Percentiles rank a stretch among this genome's conserved stretches.
phyloP scores from a whole-genome alignment of 2,113 vertebrate genomes.

The Dolichallabes microphthalmus region DNA sequence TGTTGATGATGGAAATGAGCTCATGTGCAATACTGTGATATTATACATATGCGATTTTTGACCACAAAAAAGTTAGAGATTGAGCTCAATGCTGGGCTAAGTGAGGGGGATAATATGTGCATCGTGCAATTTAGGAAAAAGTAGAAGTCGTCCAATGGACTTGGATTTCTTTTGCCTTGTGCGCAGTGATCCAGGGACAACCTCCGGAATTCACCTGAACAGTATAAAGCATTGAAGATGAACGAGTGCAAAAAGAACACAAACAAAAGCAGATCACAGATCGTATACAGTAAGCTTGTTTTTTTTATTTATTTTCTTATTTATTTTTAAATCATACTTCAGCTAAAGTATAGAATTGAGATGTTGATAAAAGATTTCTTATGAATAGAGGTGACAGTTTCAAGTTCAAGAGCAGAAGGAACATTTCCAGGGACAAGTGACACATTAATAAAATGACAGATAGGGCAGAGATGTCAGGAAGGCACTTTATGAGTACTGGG shows the following conservation, averaged over 20 bases:
- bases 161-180: background rate
- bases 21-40: background rate
- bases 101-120: background rate
- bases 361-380: background rate
- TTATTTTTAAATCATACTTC: background rate
- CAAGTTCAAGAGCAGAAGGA: background rate
- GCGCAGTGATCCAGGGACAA: background rate
- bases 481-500: slow-evolving; percentile 9
- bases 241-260: background rate
- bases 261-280: background rate
- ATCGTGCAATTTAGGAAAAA: background rate
- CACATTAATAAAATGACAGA: slow-evolving; percentile 18
- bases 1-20: too few species aligned
- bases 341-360: background rate
- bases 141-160: background rate
- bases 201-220: background rate
- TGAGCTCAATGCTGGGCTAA: background rate
- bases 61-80: background rate
- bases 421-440: slow-evolving; percentile 18
- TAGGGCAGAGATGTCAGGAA: slow-evolving; percentile 16
- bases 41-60: background rate
- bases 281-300: background rate
- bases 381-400: background rate
- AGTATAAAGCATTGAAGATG: background rate
- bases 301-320: too few species aligned